A percentile compares a stretch with the other conserved stretches of the same genome.
phyloP scores from a whole-genome alignment of 1,140 invertebrate species.

The Triops cancriformis region DNA sequence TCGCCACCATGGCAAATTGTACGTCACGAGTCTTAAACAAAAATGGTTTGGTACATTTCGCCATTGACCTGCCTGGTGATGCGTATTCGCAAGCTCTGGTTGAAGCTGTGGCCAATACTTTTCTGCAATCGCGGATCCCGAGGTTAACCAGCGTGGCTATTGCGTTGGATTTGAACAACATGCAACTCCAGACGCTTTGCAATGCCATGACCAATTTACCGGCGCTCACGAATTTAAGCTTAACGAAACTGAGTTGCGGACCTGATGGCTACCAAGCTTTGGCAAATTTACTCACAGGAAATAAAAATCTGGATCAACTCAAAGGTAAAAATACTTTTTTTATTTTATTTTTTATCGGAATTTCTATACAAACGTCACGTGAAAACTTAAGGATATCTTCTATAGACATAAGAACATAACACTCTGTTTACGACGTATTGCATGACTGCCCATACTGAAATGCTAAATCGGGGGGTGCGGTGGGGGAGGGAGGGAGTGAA shows the following conservation, averaged over 20 bases:
- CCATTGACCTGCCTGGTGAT: conserved; percentile 17
- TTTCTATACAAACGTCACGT: no score
- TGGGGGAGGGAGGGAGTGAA: no score
- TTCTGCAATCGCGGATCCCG: background rate
- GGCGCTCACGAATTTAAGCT: background rate
- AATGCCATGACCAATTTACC: background rate
- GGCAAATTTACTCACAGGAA: background rate
- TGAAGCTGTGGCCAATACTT: background rate
- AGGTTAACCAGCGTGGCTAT: background rate
- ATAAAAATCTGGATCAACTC: conserved; percentile 19
- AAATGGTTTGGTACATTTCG: conserved; percentile 16
- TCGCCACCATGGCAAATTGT: conserved; percentile 17
- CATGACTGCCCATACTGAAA: no score
- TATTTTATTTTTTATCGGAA: no score
- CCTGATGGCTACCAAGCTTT: conserved; percentile 20
- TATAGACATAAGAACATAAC: no score
- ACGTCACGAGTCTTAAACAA: conserved; percentile 20
- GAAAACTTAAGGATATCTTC: no score
- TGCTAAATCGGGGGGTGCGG: no score
- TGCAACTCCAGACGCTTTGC: background rate
- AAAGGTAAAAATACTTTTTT: conserved; percentile 17
- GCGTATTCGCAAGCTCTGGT: background rate
- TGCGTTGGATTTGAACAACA: background rate
- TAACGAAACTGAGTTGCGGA: conserved; percentile 25
- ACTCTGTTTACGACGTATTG: no score